Evolutionary conservation across 2,113 vertebrate species (phyloP), one percentile per base, ranked within the genome.

Genomic region (Dipodomys merriami): DNA sequence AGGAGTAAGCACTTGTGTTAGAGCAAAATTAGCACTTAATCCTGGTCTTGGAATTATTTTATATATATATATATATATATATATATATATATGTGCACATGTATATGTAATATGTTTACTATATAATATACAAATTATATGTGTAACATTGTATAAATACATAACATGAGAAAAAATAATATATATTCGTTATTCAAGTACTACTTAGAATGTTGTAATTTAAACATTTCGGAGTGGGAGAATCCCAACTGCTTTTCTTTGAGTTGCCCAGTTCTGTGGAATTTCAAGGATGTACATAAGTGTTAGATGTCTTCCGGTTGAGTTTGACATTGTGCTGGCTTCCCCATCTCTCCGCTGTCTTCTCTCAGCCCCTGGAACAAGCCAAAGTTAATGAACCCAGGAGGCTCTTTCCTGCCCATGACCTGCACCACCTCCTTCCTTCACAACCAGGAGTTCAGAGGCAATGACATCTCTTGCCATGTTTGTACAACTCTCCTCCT

Each of bases 401-500:
- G 5, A 12, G 62, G 2, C 30, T 35, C 1, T 67, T 49, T 19
- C 67, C 30, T 2, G 0, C 1, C 3, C 5, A 44, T 62, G 12
- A 0, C 30, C 25, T 5, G 2, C 9, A 20, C 7, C 15, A 16
- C 53, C 53, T 57, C 15, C 53, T 16, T 18, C 53, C 12, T 18
- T 57, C 53, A 57, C 53, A 16, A 16, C 13, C 15, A 16, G 53
- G 53, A 57, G 13, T 69, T n/a, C 9, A 13, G 35, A 18, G 39
- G 62, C 18, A 49, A 35, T 57, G 18, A 9, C 0, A 13, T 7
- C 44, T 23, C 62, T 20, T 18, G 3, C 2, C 27, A 3, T 64
- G 33, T 12, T 44, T 23, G 44, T 1, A 53, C 11, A 22, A 16
- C 4, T 7, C 57, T 49, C 22, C 57, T 73, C 68, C 80, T 30